A percentile compares a stretch with the other conserved stretches of the same genome.
Conservation (phyloP, 2,888 invertebrate genomes). For the Dynastes tityus region DNA sequence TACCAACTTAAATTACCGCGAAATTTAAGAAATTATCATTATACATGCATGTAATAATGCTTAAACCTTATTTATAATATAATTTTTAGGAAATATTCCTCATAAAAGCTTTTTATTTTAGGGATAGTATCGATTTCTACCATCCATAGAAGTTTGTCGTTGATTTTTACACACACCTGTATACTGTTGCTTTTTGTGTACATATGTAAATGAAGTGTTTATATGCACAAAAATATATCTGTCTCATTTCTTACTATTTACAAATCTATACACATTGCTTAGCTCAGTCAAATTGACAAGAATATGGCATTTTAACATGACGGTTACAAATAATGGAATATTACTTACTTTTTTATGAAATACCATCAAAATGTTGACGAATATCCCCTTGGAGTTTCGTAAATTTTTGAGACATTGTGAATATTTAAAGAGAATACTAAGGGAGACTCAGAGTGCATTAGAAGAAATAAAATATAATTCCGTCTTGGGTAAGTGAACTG, state of each 20-base stretch:
- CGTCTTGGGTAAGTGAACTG: conserved; percentile 57
- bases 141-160: no score
- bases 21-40: no score
- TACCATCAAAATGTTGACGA: conserved; percentile 48
- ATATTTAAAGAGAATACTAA: conserved; percentile 65
- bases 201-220: no score
- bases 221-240: neutral
- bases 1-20: no score
- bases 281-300: conserved; percentile 22
- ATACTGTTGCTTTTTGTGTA: no score
- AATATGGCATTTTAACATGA: conserved; percentile 36
- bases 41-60: no score
- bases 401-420: conserved; percentile 67
- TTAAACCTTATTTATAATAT: no score
- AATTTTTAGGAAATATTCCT: no score
- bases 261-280: neutral
- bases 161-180: no score
- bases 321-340: conserved; percentile 29
- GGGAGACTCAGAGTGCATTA: conserved; percentile 66
- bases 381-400: conserved; percentile 63
- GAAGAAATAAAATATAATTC: conserved; percentile 67
- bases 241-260: conserved; percentile 20
- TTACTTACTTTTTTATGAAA: conserved; percentile 27
- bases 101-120: no score
- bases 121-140: no score